Conservation (phyloP, 2,113 vertebrate genomes). For the Myotis lucifugus region DNA sequence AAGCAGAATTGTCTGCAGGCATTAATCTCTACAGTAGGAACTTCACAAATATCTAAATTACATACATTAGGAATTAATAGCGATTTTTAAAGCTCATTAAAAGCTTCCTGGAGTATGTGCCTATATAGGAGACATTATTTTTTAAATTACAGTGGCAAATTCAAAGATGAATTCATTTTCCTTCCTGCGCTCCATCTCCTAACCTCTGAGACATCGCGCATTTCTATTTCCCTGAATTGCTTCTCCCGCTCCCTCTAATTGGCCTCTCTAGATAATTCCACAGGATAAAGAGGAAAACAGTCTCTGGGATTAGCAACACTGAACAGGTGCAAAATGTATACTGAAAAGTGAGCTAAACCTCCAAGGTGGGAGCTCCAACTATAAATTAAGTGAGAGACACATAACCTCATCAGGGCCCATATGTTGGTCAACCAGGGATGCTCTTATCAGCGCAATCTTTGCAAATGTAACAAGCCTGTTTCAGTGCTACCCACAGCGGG, state of each 20-base stretch:
- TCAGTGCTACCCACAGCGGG: slow-evolving; percentile 68
- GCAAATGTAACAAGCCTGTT: slow-evolving; percentile 73
- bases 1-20: not conserved
- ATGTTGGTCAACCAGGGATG: slow-evolving; percentile 67
- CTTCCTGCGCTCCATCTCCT: not conserved
- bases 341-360: slow-evolving; percentile 62
- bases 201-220: slow-evolving; percentile 24
- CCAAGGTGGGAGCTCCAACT: slow-evolving; percentile 58
- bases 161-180: slow-evolving; percentile 56
- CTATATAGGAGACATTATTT: not conserved
- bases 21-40: not conserved
- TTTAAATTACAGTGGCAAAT: slow-evolving; percentile 47
- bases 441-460: slow-evolving; percentile 65
- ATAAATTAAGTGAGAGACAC: slow-evolving; percentile 71
- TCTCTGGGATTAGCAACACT: slow-evolving; percentile 65
- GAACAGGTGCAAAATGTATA: slow-evolving; percentile 66
- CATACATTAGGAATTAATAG: slow-evolving; percentile 30
- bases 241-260: not conserved
- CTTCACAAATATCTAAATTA: slow-evolving; percentile 32
- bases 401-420: slow-evolving; percentile 64
- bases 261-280: slow-evolving; percentile 66
- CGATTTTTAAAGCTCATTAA: slow-evolving; percentile 31
- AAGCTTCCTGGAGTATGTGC: not conserved
- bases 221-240: slow-evolving; percentile 57
- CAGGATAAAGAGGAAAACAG: slow-evolving; percentile 61